These are phyloP conservation scores for Leptodactylus fuscus DNA, from an alignment of 2,113 vertebrate genomes.

Conservation along the genomic window DNA sequence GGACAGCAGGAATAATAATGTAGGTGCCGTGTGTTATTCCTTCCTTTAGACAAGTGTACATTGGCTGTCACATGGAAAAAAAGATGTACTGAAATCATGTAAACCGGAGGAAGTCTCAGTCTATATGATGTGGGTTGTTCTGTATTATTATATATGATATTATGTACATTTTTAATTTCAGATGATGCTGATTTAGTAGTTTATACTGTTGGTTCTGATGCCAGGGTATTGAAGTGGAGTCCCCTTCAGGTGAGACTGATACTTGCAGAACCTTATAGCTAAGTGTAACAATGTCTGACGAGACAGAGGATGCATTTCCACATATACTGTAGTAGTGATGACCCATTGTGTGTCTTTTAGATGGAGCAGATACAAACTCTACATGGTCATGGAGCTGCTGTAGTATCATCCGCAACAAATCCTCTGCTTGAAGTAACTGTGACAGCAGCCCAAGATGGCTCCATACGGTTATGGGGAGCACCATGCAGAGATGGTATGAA, in stretches of 20 bases:
- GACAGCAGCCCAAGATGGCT: conserved; percentile 66
- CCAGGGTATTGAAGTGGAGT: conserved; percentile 66
- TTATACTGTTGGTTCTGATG: conserved; percentile 66
- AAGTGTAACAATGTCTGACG: neutral
- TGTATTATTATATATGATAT: neutral
- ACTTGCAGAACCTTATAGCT: neutral
- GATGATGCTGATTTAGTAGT: conserved; percentile 67
- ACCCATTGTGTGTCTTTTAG: conserved; percentile 51
- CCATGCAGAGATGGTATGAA: conserved; percentile 65
- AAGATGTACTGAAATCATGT: no score
- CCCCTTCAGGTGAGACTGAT: conserved; percentile 66
- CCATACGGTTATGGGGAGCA: conserved; percentile 66
- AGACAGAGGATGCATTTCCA: neutral
- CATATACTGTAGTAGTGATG: neutral
- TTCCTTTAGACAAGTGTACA: neutral
- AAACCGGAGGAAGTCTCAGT: neutral
- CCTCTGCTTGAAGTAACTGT: conserved; percentile 61
- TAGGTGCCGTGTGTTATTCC: neutral
- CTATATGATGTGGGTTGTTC: neutral
- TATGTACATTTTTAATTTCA: conserved; percentile 38
- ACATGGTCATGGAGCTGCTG: conserved; percentile 65
- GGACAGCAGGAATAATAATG: neutral
- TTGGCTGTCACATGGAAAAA: neutral
- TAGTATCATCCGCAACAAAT: conserved; percentile 63
- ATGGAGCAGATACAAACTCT: conserved; percentile 66